Evolutionary conservation across 1,140 invertebrate genomes (phyloP), one percentile per base, ranked within the genome.

Genomic region (Drosophila asahinai): DNA sequence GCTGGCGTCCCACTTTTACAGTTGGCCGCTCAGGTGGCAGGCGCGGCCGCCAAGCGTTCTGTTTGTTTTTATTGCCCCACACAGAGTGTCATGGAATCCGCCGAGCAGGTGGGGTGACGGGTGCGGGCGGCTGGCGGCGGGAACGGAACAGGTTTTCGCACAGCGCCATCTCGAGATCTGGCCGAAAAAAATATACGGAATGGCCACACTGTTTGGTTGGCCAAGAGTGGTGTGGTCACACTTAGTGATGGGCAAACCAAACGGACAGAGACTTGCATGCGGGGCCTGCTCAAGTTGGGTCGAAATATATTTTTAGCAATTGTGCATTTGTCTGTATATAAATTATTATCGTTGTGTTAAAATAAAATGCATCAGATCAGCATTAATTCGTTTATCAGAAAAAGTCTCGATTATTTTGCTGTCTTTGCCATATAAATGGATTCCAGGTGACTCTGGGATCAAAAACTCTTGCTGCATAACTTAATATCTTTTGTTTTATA

Each of bases 1-100:
- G 52, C 51, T 78, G 63, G 47, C 81, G 84, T 59, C 84, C 86
- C 86, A 89, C 84, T 89, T 89, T 89, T 89, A 75, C 81, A 81
- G 66, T 78, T 84, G 81, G 66, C 79, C 61, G 64, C 66, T 64
- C 55, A 52, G 68, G 42, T 36, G 67, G 76, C 71, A 61, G 57
- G 71, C 74, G 42, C 22, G 67, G 83, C 77, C 76, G 49, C 76
- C 80, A 77, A 68, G 66, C 58, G 74, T 78, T 90, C 80, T 90
- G 84, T 89, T 89, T 90, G 86, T 89, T 89, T 89, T 80, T 80
- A 80, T 80, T 77, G 81, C 68, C 84, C 66, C 60, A 60, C 72
- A 54, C 47, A 65, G 63, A 65, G 63, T 72, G 71, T 67, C 82
- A 71, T 70, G 71, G 61, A 86, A 81, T 54, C 59, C 64, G 19